Base-by-base conservation (phyloP, 2,113 vertebrate species). In the Strix uralensis region DNA sequence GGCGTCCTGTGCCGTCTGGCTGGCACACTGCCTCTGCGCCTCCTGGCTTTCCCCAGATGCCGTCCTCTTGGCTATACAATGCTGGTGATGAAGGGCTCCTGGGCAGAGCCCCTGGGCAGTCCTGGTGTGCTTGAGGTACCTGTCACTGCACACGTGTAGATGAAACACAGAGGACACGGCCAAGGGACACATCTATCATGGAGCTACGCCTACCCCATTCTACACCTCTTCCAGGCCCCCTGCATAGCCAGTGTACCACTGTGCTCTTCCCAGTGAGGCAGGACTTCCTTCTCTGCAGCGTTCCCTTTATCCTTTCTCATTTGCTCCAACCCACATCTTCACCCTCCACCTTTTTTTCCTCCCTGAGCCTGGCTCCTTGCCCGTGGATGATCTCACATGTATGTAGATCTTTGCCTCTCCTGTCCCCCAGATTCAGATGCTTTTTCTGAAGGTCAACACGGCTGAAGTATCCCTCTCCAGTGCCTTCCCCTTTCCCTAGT, bases 181-280 rank as follows among this genome's bases (percentile, higher is more conserved):
- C 58, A 11, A 36, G 19, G 23, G 36, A 15, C 8, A 4, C 5
- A 7, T 62, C 36, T 15, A 0, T 32, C 7, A 1, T 0, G 0
- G 55, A 72, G 44, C 34, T 72, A 8, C 19, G 12, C 1, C 5
- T 5, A 7, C 11, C 18, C n/a, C 0, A 1, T 55, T 38, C 69
- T 38, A 13, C 0, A 0, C n/a, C 46, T 84, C 59, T 2, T 61
- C 49, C 72, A 7, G 38, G 27, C 36, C 6, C n/a, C 4, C 19
- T 34, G 12, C 27, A 4, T 18, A 40, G 23, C 18, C 34, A 3
- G 19, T 12, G 3, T 4, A 32, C 13, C 19, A 5, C 29, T 30
- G 8, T 47, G 29, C 15, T 62, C 71, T 55, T 65, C 62, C 44
- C 44, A 17, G 22, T 0, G 1, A 40, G 40, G 34, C 57, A 65